A percentile compares a stretch with the other conserved stretches of the same genome.
Evolutionary conservation across 2,888 invertebrate genomes (phyloP).

Genomic region (Mactromeris polynyma): DNA sequence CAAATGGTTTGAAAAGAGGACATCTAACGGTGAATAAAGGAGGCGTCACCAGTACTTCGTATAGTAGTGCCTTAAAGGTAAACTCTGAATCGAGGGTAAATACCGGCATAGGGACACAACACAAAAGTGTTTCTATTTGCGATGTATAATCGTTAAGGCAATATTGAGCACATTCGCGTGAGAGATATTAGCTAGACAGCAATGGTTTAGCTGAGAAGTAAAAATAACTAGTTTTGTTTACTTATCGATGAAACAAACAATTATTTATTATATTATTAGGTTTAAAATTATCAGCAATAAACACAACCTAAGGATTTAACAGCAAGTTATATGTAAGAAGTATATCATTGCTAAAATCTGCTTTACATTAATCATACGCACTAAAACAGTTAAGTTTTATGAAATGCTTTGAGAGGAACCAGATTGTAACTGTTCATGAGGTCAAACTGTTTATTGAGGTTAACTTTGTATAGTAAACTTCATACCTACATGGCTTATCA

Average conservation of each 20-base stretch:
- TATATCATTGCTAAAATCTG: neutral
- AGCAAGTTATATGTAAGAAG: neutral
- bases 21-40: too few relatives aligned
- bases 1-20: too few relatives aligned
- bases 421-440: neutral
- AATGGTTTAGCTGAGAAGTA: too few relatives aligned
- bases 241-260: too few relatives aligned
- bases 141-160: too few relatives aligned
- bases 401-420: neutral
- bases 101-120: neutral
- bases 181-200: too few relatives aligned
- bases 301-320: neutral
- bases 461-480: neutral
- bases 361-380: neutral
- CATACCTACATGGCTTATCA: slow-evolving; percentile 44
- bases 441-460: neutral
- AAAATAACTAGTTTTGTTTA: too few relatives aligned
- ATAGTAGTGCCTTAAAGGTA: neutral
- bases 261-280: too few relatives aligned
- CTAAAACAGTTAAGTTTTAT: neutral
- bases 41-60: neutral
- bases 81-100: neutral
- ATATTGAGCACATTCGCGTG: too few relatives aligned
- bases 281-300: neutral
- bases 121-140: neutral